Conservation (phyloP, 2,888 invertebrate species). For the Bellardia bayeri region DNA sequence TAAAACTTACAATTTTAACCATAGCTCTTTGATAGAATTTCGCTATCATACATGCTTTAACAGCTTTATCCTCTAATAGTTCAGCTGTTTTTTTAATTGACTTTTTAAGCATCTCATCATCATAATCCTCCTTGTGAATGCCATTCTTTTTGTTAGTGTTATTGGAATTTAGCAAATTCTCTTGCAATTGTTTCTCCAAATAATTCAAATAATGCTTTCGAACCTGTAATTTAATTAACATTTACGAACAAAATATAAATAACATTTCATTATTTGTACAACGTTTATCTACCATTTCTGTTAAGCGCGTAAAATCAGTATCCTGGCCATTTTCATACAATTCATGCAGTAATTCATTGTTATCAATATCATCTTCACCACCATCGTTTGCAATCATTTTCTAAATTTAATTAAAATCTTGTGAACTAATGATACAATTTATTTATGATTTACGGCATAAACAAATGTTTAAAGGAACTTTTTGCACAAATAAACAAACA, state of each 20-base stretch:
- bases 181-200: conserved; percentile 79
- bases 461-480: not conserved
- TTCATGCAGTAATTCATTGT: conserved; percentile 45
- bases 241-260: not conserved
- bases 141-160: conserved; percentile 17
- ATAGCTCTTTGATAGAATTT: conserved; percentile 80
- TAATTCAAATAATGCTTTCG: conserved; percentile 80
- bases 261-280: not conserved
- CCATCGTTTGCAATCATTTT: conserved; percentile 26
- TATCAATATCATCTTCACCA: conserved; percentile 34
- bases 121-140: conserved; percentile 13
- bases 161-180: conserved; percentile 77
- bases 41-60: conserved; percentile 80
- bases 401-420: not conserved
- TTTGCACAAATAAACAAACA: conserved; percentile 44
- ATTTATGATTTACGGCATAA: no score
- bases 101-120: conserved; percentile 57
- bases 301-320: conserved; percentile 69
- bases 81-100: conserved; percentile 71
- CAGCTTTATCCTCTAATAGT: conserved; percentile 78
- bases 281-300: conserved; percentile 71
- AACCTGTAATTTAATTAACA: conserved; percentile 75
- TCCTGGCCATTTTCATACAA: conserved; percentile 46
- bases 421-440: not conserved
- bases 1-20: conserved; percentile 80